Base-by-base conservation (phyloP, 2,888 invertebrate genomes). In the Labia minor region DNA sequence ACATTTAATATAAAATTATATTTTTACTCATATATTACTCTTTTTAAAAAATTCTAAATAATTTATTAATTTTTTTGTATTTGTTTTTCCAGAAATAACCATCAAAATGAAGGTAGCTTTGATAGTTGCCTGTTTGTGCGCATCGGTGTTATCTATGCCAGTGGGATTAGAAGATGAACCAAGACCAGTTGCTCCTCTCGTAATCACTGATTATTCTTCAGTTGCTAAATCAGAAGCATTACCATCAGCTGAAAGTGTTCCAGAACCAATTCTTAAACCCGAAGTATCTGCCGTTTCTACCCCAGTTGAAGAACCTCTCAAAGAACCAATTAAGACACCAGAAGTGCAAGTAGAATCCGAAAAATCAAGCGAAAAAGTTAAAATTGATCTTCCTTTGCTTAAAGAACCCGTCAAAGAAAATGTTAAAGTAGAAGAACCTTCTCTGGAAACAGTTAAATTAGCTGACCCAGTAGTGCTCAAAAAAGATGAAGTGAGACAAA, bases 31-130 rank as follows among this genome's bases (percentile, higher is more conserved):
- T n/a, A n/a, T n/a, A n/a, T n/a, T n/a, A n/a, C n/a, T n/a, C n/a
- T n/a, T n/a, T n/a, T n/a, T n/a, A n/a, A n/a, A n/a, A n/a, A n/a
- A n/a, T n/a, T n/a, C n/a, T n/a, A n/a, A n/a, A n/a, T n/a, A n/a
- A n/a, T n/a, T n/a, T n/a, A n/a, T n/a, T n/a, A n/a, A n/a, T n/a
- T n/a, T n/a, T n/a, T n/a, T n/a, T n/a, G n/a, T n/a, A 10, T 3
- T 49, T 49, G 49, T 49, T 49, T 14, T 49, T 49, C 14, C 49
- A 49, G 49, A 49, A 19, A 26, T 61, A 26, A 67, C 26, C 63
- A 61, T 18, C 81, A 85, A 84, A 79, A 87, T 85, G 86, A 85
- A 84, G 73, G 70, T 85, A 75, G 79, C 86, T 76, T 73, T 86
- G 74, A 75, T 85, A 76, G 81, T 85, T 74, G 80, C 85, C 78